A percentile compares a stretch with the other conserved stretches of the same genome.
Evolutionary conservation across 1,140 invertebrate genomes (phyloP).

Genomic region (Latrodectus geometricus): DNA sequence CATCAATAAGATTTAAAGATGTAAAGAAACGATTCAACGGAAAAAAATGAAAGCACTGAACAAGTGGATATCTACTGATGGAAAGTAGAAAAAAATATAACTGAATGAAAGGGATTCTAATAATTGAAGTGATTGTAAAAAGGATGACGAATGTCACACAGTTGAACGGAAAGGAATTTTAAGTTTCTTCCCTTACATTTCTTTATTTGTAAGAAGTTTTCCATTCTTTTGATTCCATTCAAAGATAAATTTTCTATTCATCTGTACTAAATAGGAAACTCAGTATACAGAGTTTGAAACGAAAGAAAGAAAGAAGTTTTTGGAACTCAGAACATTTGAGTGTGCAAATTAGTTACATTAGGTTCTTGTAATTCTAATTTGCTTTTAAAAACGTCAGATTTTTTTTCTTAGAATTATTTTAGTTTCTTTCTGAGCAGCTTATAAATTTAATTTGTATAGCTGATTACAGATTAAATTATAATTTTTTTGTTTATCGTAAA

Average conservation of each 20-base stretch:
- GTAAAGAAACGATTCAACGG: no score
- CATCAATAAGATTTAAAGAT: no score
- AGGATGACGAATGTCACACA: constrained; percentile 14
- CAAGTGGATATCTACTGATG: no score
- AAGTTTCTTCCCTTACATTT: not conserved
- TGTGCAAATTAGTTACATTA: not conserved
- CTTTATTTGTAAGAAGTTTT: not conserved
- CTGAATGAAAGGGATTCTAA: not conserved
- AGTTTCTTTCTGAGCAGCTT: no score
- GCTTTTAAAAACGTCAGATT: no score
- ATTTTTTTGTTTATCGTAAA: no score
- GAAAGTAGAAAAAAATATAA: no score
- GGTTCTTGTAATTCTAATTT: not conserved
- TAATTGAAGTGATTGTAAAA: constrained; percentile 23
- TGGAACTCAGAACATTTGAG: not conserved
- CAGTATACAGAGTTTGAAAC: not conserved
- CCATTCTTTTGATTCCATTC: not conserved
- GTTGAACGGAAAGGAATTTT: no score
- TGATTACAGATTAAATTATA: no score
- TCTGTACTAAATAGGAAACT: not conserved
- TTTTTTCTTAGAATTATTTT: no score
- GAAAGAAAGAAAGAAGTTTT: not conserved
- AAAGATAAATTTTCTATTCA: not conserved
- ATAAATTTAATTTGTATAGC: no score
- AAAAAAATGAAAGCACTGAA: no score